These are phyloP conservation scores for Petromus typicus DNA, from an alignment of 2,113 vertebrate genomes.

Conservation along the genomic window DNA sequence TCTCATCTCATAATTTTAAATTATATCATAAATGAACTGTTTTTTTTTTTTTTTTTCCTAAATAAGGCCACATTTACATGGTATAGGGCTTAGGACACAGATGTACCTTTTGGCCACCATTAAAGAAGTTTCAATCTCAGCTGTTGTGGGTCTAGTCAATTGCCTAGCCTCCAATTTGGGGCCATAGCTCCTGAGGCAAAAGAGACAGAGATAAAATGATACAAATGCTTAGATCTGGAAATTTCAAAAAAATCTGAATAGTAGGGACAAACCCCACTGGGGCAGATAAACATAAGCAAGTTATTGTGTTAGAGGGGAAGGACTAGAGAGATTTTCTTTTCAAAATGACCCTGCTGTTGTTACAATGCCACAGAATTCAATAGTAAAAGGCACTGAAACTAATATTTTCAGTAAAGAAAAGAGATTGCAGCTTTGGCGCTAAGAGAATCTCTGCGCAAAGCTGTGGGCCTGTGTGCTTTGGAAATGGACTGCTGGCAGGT, in stretches of 20 bases:
- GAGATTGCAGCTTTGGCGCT: neutral
- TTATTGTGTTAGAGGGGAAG: neutral
- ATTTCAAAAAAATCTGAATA: neutral
- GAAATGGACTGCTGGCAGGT: neutral
- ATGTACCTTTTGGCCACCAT: neutral
- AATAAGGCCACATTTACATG: neutral
- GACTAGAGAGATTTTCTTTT: neutral
- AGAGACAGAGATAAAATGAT: neutral
- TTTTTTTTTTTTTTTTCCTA: neutral
- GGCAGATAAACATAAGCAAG: neutral
- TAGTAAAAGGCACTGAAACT: neutral
- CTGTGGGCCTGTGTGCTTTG: neutral
- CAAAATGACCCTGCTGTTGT: neutral
- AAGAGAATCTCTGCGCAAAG: neutral
- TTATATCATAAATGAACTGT: no score
- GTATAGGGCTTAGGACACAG: neutral
- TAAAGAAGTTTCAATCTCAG: neutral
- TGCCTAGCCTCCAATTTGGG: neutral
- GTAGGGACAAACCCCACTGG: neutral
- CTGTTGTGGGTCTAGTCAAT: no score
- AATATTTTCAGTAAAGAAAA: slow-evolving; percentile 27
- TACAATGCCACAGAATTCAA: neutral
- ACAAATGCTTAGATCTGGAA: neutral
- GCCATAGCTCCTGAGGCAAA: neutral
- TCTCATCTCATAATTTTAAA: no score